phyloP scores from a whole-genome alignment of 2,113 vertebrate genomes.

The Uria lomvia region DNA sequence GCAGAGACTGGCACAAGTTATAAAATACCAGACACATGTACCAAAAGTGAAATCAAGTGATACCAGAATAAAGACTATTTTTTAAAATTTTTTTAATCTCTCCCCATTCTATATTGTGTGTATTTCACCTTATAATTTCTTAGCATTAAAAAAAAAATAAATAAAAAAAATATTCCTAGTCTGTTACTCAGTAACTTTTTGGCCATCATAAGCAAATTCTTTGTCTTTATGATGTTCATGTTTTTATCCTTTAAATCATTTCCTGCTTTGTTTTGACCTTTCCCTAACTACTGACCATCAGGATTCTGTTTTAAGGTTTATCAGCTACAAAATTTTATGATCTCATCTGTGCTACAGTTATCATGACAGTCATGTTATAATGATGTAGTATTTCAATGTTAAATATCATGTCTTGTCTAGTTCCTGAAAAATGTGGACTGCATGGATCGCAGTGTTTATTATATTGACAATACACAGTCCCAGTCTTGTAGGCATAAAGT shows the following conservation, averaged over 20 bases:
- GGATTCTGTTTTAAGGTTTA: not conserved
- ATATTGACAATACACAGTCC: not conserved
- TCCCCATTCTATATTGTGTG: not conserved
- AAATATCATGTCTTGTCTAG: not conserved
- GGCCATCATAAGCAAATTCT: not conserved
- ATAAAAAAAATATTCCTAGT: not conserved
- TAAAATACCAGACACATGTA: not conserved
- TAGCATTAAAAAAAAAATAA: not conserved
- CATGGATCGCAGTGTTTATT: accelerated
- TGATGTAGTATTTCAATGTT: not conserved
- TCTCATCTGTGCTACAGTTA: not conserved
- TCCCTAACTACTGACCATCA: not conserved
- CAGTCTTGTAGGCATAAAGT: not conserved
- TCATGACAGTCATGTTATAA: not conserved
- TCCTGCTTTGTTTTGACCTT: not conserved
- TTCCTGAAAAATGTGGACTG: not conserved
- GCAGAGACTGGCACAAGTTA: not conserved
- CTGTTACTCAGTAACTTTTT: not conserved
- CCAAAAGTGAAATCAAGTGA: not conserved
- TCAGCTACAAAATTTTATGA: not conserved
- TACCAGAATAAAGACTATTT: not conserved
- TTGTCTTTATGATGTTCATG: not conserved
- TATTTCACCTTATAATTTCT: not conserved
- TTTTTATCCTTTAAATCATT: not conserved
- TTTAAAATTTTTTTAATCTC: not conserved